phyloP scores from a whole-genome alignment of 1,140 invertebrate species.

The Macrocentrus cingulum region DNA sequence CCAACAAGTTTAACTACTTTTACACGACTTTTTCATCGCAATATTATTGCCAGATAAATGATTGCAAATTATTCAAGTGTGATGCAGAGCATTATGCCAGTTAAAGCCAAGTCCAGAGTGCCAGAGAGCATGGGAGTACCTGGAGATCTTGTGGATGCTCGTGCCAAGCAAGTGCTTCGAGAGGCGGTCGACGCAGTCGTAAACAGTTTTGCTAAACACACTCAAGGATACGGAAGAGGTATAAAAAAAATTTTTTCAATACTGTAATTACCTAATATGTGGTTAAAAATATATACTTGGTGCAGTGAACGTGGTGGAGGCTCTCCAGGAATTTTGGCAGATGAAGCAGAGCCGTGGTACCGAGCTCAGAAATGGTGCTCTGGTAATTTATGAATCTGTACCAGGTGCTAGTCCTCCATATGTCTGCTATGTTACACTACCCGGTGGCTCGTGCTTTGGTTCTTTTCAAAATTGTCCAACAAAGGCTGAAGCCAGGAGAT shows the following conservation, averaged over 20 bases:
- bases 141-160: constrained; percentile 61
- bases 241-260: constrained; percentile 44
- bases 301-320: constrained; percentile 91
- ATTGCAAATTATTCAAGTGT: constrained; percentile 35
- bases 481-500: constrained; percentile 89
- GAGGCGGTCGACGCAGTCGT: constrained; percentile 78
- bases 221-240: constrained; percentile 77
- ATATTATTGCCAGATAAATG: constrained; percentile 37
- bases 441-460: constrained; percentile 93
- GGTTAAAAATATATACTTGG: constrained; percentile 30
- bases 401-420: constrained; percentile 87
- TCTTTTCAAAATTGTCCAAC: constrained; percentile 94
- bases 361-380: constrained; percentile 83
- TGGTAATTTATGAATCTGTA: constrained; percentile 94
- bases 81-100: constrained; percentile 56
- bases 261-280: no score
- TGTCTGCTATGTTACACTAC: constrained; percentile 91
- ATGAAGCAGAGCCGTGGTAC: constrained; percentile 90
- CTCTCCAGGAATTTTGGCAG: constrained; percentile 95
- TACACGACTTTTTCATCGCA: no score
- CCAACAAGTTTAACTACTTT: no score
- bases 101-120: constrained; percentile 54
- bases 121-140: constrained; percentile 53
- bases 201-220: constrained; percentile 78
- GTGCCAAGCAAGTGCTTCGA: constrained; percentile 71